Evolutionary conservation across 2,888 invertebrate species (phyloP), one percentile per base, ranked within the genome.

Genomic region (Unio pictorum): DNA sequence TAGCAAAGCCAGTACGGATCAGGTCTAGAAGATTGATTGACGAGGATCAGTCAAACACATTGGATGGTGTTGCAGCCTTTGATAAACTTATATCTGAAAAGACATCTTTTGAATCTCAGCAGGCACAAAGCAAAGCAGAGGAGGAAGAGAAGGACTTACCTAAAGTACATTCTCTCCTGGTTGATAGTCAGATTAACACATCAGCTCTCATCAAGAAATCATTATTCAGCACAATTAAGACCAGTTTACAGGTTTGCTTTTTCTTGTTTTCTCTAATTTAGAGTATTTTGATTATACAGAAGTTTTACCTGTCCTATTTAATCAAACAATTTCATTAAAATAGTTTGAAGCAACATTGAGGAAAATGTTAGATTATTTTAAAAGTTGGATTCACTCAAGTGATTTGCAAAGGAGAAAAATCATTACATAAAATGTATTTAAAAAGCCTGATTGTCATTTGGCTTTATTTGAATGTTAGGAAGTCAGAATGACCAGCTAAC

Each of bases 31-130:
- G 74, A 66, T 69, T 84, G 15, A 61, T 84, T n/a, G 82, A 83
- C 34, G 84, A 86, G 54, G 82, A 82, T 11, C 73, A 74, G 61
- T 80, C 79, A 17, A 74, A 73, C 64, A 74, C 76, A 57, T 60
- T 74, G 54, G 71, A 72, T n/a, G n/a, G 63, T 28, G 64, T 65
- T 65, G 45, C 66, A 45, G 45, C 45, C 45, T 45, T 45, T 45
- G 15, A 45, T 11, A 45, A 60, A 28, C 18, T 28, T 60, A 28
- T 7, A 17, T 8, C 20, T 7, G 60, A 60, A 60, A 60, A 60
- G 23, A 23, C 5, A 60, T 7, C 17, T 20, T 28, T 18, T 18
- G 60, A 60, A 28, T 45, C 26, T 57, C 55, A 65, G 23, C 56
- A 58, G 61, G 20, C 30, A 30, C 45, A 63, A 23, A 17, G 58